phyloP scores from a whole-genome alignment of 1,140 invertebrate genomes.

The Pemphigus obesinymphae region DNA sequence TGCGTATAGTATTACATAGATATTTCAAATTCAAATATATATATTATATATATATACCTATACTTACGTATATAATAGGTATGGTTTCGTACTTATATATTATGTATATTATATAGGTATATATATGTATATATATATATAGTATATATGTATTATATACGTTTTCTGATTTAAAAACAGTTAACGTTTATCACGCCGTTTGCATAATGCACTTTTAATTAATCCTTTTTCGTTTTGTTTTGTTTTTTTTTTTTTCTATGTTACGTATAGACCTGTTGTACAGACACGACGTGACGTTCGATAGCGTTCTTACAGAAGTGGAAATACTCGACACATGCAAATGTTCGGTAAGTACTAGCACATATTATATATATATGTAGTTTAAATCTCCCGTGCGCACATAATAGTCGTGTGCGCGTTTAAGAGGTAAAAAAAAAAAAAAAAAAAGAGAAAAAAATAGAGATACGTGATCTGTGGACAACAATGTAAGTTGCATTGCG shows the following conservation, averaged over 20 bases:
- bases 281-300: constrained; percentile 70
- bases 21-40: background rate
- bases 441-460: background rate
- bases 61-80: too few species aligned
- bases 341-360: constrained; percentile 63
- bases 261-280: constrained; percentile 72
- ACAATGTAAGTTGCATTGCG: background rate
- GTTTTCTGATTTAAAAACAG: constrained; percentile 19
- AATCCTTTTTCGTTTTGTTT: constrained; percentile 27
- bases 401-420: constrained; percentile 3
- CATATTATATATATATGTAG: background rate
- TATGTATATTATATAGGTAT: background rate
- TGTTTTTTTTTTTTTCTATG: too few species aligned
- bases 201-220: constrained; percentile 36
- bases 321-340: constrained; percentile 78
- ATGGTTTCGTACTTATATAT: too few species aligned
- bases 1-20: too few species aligned
- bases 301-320: constrained; percentile 71
- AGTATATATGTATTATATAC: background rate
- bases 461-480: constrained; percentile 20
- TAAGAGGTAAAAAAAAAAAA: constrained; percentile 3
- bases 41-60: background rate
- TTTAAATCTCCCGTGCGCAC: background rate
- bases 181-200: constrained; percentile 25
- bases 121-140: background rate